A percentile compares a stretch with the other conserved stretches of the same genome.
These are phyloP conservation scores for Poeciliopsis prolifica DNA, from an alignment of 2,113 vertebrate species.

Conservation along the genomic window DNA sequence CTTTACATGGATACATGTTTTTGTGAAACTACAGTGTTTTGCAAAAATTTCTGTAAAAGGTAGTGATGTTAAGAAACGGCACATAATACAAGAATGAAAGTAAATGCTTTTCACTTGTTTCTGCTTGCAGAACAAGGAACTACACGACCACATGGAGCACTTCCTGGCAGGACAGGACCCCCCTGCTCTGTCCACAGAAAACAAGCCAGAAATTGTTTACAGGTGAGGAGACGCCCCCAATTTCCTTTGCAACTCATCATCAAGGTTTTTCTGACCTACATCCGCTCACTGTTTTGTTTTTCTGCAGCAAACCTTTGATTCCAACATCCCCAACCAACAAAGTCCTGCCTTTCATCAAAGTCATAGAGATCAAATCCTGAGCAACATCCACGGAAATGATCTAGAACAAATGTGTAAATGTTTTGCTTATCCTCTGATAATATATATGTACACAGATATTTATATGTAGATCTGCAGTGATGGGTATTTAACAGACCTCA, in stretches of 20 bases:
- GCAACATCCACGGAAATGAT: slow-evolving; percentile 21
- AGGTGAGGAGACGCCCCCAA: slow-evolving; percentile 71
- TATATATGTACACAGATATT: background rate
- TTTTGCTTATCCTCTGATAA: slow-evolving; percentile 26
- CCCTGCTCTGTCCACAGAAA: slow-evolving; percentile 58
- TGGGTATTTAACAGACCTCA: slow-evolving; percentile 9
- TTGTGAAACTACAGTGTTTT: no score
- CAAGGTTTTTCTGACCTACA: background rate
- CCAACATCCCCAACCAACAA: slow-evolving; percentile 75
- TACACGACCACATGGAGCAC: slow-evolving; percentile 90
- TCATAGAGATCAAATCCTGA: slow-evolving; percentile 85
- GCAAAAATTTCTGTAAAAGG: no score
- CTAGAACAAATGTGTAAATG: slow-evolving; percentile 39
- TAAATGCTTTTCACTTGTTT: background rate
- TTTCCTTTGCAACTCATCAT: background rate
- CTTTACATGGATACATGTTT: no score
- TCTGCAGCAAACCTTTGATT: slow-evolving; percentile 78
- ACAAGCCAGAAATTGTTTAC: slow-evolving; percentile 81
- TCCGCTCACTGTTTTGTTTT: background rate
- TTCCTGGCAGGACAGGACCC: slow-evolving; percentile 77
- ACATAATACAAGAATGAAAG: background rate
- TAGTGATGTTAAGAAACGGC: background rate
- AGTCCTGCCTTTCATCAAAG: slow-evolving; percentile 87
- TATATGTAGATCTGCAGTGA: slow-evolving; percentile 18
- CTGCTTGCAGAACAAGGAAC: slow-evolving; percentile 85